Conservation (phyloP, 2,113 vertebrate genomes). For the Prunella himalayana region DNA sequence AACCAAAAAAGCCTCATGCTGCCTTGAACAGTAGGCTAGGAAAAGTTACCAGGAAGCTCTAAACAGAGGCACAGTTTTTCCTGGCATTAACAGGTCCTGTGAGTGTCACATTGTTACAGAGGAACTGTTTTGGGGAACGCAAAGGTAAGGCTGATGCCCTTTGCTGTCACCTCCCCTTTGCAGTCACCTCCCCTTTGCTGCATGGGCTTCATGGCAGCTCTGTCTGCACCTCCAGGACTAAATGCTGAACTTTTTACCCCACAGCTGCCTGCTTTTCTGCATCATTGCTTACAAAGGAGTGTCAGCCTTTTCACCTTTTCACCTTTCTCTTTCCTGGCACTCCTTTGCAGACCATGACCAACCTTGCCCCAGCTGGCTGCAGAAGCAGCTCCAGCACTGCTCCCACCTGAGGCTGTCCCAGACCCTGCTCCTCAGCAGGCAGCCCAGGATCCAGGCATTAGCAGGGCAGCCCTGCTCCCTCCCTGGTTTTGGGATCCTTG, state of each 20-base stretch:
- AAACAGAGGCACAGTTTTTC: neutral
- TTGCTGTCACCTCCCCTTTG: neutral
- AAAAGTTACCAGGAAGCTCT: neutral
- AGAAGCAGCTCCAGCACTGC: neutral
- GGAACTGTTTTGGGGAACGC: neutral
- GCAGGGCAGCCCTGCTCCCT: neutral
- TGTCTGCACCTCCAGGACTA: neutral
- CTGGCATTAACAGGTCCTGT: fast-evolving
- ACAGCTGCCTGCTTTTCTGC: neutral
- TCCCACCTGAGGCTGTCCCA: neutral
- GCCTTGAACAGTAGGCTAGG: neutral
- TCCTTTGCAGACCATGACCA: neutral
- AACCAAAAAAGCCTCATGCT: neutral
- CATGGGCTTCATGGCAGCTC: fast-evolving
- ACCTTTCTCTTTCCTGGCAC: neutral
- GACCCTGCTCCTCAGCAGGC: neutral
- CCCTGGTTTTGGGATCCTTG: neutral
- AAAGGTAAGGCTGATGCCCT: neutral
- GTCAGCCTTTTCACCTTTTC: neutral
- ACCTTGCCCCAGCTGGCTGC: fast-evolving
- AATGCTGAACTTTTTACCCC: neutral
- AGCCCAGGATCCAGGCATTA: neutral
- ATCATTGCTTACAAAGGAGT: neutral
- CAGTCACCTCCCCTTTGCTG: neutral
- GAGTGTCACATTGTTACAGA: fast-evolving